Evolutionary conservation across 2,888 invertebrate species (phyloP).

Genomic region (Rhopalosiphum nymphaeae): DNA sequence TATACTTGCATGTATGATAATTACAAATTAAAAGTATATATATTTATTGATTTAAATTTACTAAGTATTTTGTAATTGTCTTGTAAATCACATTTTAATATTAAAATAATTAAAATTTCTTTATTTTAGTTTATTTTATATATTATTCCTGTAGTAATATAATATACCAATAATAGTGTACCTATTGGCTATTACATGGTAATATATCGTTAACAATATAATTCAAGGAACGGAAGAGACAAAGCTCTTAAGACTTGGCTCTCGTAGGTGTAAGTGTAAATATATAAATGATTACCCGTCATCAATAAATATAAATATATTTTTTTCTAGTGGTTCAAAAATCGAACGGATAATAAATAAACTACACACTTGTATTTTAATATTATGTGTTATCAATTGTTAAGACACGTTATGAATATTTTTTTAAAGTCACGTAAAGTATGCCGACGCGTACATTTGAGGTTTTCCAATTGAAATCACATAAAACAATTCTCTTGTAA

Average conservation of each 20-base stretch:
- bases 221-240: background rate
- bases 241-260: background rate
- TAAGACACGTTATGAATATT: conserved; percentile 36
- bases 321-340: background rate
- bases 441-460: background rate
- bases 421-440: background rate
- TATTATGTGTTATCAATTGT: conserved; percentile 21
- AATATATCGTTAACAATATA: background rate
- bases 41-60: background rate
- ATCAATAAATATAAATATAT: background rate
- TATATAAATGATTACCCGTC: background rate
- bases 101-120: background rate
- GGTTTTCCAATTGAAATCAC: conserved; percentile 26
- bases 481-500: background rate
- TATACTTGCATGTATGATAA: background rate
- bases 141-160: background rate
- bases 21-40: background rate
- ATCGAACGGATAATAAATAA: background rate
- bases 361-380: background rate
- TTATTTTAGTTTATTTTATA: background rate
- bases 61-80: background rate
- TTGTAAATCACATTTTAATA: background rate
- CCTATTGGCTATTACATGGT: background rate
- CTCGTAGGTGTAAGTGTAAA: background rate
- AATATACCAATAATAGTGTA: background rate